Evolutionary conservation across 2,113 vertebrate genomes (phyloP).

Genomic region (Petrocephalus zakoni): DNA sequence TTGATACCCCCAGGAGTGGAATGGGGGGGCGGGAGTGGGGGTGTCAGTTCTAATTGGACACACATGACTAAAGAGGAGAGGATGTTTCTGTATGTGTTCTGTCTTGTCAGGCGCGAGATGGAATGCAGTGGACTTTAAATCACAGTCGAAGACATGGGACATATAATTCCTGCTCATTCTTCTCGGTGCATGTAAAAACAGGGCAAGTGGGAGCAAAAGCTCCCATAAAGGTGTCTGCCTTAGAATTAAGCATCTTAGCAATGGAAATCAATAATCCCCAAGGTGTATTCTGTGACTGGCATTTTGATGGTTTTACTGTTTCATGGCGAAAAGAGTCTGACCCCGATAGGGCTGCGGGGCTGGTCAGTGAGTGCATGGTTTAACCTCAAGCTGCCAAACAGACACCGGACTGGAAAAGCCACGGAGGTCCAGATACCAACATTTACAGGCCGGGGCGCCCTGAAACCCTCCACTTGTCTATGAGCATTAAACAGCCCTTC

Average conservation of each 20-base stretch:
- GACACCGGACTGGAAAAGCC: background rate
- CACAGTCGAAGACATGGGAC: background rate
- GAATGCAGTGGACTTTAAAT: background rate
- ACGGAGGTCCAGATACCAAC: background rate
- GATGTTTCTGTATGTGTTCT: background rate
- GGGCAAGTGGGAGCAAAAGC: background rate
- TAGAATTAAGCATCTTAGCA: background rate
- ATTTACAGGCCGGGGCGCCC: background rate
- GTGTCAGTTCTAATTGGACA: slow-evolving; percentile 8
- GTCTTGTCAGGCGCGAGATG: background rate
- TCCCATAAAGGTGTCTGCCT: background rate
- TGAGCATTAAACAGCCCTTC: background rate
- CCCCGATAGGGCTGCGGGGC: background rate
- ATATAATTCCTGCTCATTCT: background rate
- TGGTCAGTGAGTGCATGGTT: background rate
- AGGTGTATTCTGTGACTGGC: background rate
- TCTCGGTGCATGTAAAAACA: background rate
- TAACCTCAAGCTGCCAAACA: background rate
- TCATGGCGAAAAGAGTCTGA: background rate
- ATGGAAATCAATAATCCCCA: background rate
- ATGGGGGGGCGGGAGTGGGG: too few species aligned
- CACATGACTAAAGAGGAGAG: background rate
- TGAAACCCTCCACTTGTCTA: background rate
- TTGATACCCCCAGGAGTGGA: background rate
- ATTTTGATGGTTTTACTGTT: background rate